Percentiles rank a stretch among this genome's conserved stretches.
Evolutionary conservation across 2,888 invertebrate genomes (phyloP).

Genomic region (Vannuccia rotundouncinata): DNA sequence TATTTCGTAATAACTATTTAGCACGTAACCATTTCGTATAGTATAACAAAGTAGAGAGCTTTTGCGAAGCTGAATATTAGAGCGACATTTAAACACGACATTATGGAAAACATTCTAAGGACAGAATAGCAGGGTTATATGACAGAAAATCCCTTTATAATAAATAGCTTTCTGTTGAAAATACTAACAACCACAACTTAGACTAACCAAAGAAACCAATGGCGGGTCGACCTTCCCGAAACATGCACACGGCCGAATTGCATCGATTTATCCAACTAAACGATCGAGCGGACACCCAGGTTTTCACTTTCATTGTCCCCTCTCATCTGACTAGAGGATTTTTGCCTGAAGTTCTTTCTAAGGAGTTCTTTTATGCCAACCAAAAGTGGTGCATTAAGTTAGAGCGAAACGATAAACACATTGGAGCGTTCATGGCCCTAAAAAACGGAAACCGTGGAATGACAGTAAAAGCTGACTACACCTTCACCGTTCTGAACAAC

Average conservation of each 20-base stretch:
- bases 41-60: too few relatives aligned
- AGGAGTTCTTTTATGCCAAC: conserved; percentile 73
- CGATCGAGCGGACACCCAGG: conserved; percentile 73
- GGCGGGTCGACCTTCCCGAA: neutral
- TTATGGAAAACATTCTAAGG: too few relatives aligned
- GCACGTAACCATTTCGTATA: too few relatives aligned
- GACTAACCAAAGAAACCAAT: too few relatives aligned
- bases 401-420: conserved; percentile 68
- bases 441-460: conserved; percentile 69
- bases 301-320: conserved; percentile 76
- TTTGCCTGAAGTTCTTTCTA: conserved; percentile 72
- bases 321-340: conserved; percentile 70
- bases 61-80: too few relatives aligned
- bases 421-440: conserved; percentile 73
- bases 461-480: conserved; percentile 71
- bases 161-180: too few relatives aligned
- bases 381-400: conserved; percentile 76
- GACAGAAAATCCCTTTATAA: too few relatives aligned
- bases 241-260: conserved; percentile 40
- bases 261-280: conserved; percentile 73
- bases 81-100: too few relatives aligned
- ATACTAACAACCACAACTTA: too few relatives aligned
- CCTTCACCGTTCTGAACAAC: conserved; percentile 69
- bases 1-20: too few relatives aligned
- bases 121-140: too few relatives aligned